Percentiles rank a stretch among this genome's conserved stretches.
Conservation (phyloP, 1,140 invertebrate species). For the Drosophila ironensis region DNA sequence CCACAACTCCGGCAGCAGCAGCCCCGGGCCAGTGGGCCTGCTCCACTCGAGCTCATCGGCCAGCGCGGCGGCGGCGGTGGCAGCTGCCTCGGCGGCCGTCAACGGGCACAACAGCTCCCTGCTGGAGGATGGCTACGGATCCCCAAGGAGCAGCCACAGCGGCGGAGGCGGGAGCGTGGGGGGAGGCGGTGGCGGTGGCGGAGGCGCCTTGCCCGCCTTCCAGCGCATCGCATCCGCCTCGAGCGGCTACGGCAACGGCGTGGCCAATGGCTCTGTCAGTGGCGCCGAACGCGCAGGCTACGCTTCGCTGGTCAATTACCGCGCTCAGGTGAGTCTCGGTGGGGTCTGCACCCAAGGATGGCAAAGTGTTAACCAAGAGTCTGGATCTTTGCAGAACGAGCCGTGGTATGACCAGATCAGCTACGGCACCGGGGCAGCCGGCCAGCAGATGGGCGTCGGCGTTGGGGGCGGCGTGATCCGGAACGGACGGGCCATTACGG, state of each 20-base stretch:
- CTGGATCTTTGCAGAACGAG: conserved; percentile 54
- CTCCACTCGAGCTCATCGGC: conserved; percentile 30
- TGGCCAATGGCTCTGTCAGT: conserved; percentile 57
- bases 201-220: conserved; percentile 69
- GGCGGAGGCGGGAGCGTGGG: too few species aligned
- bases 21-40: conserved; percentile 54
- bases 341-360: not conserved
- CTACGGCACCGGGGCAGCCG: conserved; percentile 37
- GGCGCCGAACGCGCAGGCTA: conserved; percentile 62
- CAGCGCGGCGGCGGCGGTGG: conserved; percentile 16
- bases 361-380: not conserved
- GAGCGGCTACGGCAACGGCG: conserved; percentile 42
- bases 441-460: conserved; percentile 50
- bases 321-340: conserved; percentile 65
- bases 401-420: conserved; percentile 73
- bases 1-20: conserved; percentile 59
- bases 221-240: conserved; percentile 54
- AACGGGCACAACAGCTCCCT: conserved; percentile 48
- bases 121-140: conserved; percentile 70
- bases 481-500: conserved; percentile 58
- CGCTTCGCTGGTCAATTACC: conserved; percentile 73
- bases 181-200: conserved; percentile 31
- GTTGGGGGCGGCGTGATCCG: conserved; percentile 61
- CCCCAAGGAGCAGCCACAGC: conserved; percentile 69
- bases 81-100: conserved; percentile 19